These are phyloP conservation scores for Operophtera brumata DNA, from an alignment of 2,888 invertebrate genomes.

Conservation along the genomic window DNA sequence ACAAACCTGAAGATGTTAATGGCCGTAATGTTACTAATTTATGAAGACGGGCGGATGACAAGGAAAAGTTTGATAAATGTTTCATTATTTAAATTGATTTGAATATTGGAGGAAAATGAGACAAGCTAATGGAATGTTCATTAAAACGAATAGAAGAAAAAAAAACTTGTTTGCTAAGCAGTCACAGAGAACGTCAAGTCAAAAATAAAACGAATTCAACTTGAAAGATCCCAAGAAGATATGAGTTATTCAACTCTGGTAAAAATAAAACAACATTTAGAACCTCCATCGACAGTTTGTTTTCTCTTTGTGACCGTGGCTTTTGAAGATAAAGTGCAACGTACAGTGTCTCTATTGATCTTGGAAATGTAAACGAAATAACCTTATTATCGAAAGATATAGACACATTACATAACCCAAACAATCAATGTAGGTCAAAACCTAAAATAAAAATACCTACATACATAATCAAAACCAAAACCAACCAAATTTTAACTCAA, in stretches of 20 bases:
- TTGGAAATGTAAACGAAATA: too few species aligned
- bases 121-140: neutral
- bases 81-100: conserved; percentile 4
- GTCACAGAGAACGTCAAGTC: conserved; percentile 18
- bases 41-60: conserved; percentile 27
- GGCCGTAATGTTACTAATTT: conserved; percentile 45
- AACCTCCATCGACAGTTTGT: neutral
- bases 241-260: conserved; percentile 34
- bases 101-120: neutral
- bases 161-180: conserved; percentile 20
- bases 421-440: conserved; percentile 12
- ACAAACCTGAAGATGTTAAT: conserved; percentile 40
- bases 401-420: neutral
- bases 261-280: conserved; percentile 24
- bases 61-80: conserved; percentile 13
- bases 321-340: conserved; percentile 14
- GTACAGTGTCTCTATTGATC: too few species aligned
- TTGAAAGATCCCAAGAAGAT: conserved; percentile 20
- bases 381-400: neutral
- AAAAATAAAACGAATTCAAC: conserved; percentile 26
- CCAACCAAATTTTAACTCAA: conserved; percentile 16
- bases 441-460: conserved; percentile 21
- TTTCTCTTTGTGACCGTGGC: neutral
- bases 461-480: conserved; percentile 19
- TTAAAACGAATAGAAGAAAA: too few species aligned